phyloP scores from a whole-genome alignment of 2,797 vertebrate genomes.

The Alfaro cultratus region DNA sequence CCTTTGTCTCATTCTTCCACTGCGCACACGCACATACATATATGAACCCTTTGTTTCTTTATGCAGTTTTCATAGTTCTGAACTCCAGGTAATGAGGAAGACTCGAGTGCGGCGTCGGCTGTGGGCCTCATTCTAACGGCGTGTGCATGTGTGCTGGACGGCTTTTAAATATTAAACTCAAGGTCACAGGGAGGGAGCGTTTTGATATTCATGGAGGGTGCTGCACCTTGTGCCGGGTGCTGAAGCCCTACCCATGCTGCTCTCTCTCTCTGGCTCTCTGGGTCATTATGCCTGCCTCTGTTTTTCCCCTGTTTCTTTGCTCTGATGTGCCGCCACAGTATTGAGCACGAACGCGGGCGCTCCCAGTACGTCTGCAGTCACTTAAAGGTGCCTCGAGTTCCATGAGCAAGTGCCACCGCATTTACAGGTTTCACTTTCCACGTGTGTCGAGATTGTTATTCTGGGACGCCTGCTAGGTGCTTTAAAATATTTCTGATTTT shows the following conservation, averaged over 20 bases:
- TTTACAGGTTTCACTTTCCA: conserved; percentile 2
- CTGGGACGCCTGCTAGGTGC: not conserved
- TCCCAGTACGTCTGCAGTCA: conserved; percentile 42
- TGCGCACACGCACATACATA: conserved; percentile 11
- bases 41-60: conserved; percentile 44
- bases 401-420: not conserved
- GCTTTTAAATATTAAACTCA: conserved; percentile 84
- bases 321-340: conserved; percentile 52
- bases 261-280: conserved; percentile 61
- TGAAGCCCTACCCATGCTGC: conserved; percentile 56
- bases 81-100: conserved; percentile 72
- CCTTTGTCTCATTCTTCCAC: conserved; percentile 9
- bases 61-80: conserved; percentile 61
- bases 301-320: conserved; percentile 41
- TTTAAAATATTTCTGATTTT: conserved; percentile 11
- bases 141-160: conserved; percentile 60
- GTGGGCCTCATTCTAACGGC: conserved; percentile 54
- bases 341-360: conserved; percentile 37
- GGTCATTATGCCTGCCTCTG: conserved; percentile 72
- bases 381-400: conserved; percentile 38
- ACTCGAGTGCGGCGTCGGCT: conserved; percentile 65
- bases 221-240: conserved; percentile 66
- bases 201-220: conserved; percentile 82
- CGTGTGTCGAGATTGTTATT: not conserved
- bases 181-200: conserved; percentile 81